A percentile compares a stretch with the other conserved stretches of the same genome.
Conservation (phyloP, 2,888 invertebrate species). For the Dione juno region DNA sequence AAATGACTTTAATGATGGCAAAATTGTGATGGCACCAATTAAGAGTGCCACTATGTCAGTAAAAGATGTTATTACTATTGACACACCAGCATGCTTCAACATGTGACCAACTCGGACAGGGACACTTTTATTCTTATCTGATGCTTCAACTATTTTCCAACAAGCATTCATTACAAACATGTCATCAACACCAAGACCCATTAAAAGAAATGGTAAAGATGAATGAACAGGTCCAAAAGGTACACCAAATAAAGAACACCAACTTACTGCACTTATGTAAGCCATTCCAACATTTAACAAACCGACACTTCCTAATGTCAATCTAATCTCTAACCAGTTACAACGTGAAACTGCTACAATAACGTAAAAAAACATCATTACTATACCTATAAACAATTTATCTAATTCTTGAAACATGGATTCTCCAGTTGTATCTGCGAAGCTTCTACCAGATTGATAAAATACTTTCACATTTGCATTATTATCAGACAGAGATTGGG, state of each 20-base stretch:
- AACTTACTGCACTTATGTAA: conserved; percentile 87
- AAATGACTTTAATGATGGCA: conserved; percentile 91
- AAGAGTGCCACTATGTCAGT: conserved; percentile 92
- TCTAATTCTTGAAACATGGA: conserved; percentile 89
- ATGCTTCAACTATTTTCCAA: conserved; percentile 86
- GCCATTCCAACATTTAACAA: conserved; percentile 89
- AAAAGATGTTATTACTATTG: conserved; percentile 92
- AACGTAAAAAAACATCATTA: conserved; percentile 89
- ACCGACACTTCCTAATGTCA: conserved; percentile 87
- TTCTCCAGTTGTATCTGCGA: conserved; percentile 88
- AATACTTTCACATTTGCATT: conserved; percentile 71
- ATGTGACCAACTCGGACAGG: conserved; percentile 87
- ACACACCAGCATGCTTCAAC: conserved; percentile 91
- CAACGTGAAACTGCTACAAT: conserved; percentile 88
- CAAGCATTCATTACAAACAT: conserved; percentile 93
- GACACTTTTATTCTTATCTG: conserved; percentile 79
- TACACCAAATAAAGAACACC: conserved; percentile 88
- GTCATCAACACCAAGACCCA: conserved; percentile 92
- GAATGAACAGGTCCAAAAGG: conserved; percentile 92
- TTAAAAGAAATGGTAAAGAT: conserved; percentile 90
- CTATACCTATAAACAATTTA: conserved; percentile 86
- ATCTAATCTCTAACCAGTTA: conserved; percentile 88
- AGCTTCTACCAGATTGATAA: conserved; percentile 87
- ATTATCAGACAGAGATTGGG: conserved; percentile 64
- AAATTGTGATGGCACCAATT: conserved; percentile 90